Conservation (phyloP, 2,113 vertebrate species). For the Gambusia holbrooki region DNA sequence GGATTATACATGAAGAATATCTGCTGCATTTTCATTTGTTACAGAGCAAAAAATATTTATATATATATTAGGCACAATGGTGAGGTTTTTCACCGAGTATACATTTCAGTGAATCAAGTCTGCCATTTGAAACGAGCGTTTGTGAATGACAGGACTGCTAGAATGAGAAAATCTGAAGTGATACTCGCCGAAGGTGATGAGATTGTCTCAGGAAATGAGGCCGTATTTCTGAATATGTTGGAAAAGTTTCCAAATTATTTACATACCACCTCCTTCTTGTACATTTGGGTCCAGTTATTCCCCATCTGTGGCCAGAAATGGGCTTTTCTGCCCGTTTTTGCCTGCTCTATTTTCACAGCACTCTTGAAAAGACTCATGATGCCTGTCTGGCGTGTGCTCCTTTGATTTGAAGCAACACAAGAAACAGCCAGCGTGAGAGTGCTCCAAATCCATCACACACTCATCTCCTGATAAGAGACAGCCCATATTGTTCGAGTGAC, state of each 20-base stretch:
- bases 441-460: neutral
- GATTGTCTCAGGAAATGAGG: neutral
- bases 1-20: neutral
- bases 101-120: neutral
- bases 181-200: neutral
- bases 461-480: neutral
- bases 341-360: constrained; percentile 22
- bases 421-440: constrained; percentile 9
- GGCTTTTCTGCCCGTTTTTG: neutral
- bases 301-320: neutral
- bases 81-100: neutral
- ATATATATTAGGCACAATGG: neutral
- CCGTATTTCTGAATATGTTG: neutral
- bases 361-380: constrained; percentile 1
- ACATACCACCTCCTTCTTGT: neutral
- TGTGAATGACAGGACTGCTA: neutral
- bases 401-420: constrained; percentile 18
- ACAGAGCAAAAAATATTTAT: neutral
- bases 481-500: neutral
- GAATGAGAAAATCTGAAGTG: neutral
- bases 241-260: constrained; percentile 5
- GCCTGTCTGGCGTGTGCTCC: constrained; percentile 9
- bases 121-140: neutral
- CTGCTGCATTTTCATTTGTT: neutral
- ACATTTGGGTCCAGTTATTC: neutral